These are phyloP conservation scores for Psilanteris sp. DNA, from an alignment of 1,140 invertebrate genomes.

Conservation along the genomic window DNA sequence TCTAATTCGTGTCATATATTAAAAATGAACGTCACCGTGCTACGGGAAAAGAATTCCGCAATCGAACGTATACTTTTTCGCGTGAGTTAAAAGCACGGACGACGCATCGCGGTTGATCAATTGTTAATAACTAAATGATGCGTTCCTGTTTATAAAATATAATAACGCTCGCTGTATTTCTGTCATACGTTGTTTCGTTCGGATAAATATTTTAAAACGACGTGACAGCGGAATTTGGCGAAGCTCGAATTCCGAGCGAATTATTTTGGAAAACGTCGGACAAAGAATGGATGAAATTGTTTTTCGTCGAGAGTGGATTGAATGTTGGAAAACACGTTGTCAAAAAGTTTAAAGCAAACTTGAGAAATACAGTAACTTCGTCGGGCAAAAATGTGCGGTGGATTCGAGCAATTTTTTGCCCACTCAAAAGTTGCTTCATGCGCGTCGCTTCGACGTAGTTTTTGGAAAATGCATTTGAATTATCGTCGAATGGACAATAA, in stretches of 20 bases:
- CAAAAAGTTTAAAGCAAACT: constrained; percentile 4
- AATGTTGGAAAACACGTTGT: not conserved
- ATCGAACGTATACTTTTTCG: too few species aligned
- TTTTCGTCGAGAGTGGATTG: constrained; percentile 12
- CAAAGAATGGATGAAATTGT: constrained; percentile 10
- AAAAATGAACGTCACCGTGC: too few species aligned
- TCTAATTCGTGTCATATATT: too few species aligned
- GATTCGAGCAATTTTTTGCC: not conserved
- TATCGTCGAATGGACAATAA: not conserved
- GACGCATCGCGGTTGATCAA: too few species aligned
- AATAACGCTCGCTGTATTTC: too few species aligned
- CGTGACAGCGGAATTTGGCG: not conserved
- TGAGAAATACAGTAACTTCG: constrained; percentile 1
- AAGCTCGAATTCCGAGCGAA: constrained; percentile 7
- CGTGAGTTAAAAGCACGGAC: too few species aligned
- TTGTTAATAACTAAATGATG: too few species aligned
- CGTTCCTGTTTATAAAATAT: too few species aligned
- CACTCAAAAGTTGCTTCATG: not conserved
- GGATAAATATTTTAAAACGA: constrained; percentile 5
- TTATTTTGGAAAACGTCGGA: constrained; percentile 9
- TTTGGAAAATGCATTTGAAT: constrained; percentile 3
- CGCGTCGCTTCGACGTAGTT: too few species aligned
- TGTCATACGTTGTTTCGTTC: not conserved
- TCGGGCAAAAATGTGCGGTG: not conserved
- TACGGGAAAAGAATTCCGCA: too few species aligned